phyloP scores from a whole-genome alignment of 37 sponge, comb jelly and placozoan genomes.

The Geodia barretti region DNA sequence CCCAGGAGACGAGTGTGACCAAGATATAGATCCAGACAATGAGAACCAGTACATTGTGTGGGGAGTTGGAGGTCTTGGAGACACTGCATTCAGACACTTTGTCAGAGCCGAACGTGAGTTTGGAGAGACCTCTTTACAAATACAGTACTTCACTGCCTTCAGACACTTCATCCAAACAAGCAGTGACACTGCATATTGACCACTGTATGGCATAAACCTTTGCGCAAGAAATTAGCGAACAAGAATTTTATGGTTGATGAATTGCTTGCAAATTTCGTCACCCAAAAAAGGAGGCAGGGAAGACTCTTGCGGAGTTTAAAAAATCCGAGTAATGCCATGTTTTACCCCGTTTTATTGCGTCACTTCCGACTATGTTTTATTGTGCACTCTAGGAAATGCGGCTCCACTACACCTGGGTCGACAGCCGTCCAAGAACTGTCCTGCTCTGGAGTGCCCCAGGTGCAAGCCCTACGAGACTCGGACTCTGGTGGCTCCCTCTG shows the following conservation, averaged over 20 bases:
- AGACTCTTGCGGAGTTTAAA: too few relatives aligned
- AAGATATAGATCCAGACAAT: conserved; percentile 15
- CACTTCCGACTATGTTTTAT: too few relatives aligned
- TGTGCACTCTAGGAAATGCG: too few relatives aligned
- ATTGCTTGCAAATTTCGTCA: too few relatives aligned
- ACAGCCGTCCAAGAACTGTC: not conserved
- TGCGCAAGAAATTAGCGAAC: too few relatives aligned
- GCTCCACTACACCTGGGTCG: not conserved
- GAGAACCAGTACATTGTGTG: conserved; percentile 58
- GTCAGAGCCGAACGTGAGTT: conserved; percentile 32
- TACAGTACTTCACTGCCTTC: not conserved
- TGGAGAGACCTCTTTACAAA: not conserved
- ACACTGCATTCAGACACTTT: conserved; percentile 55
- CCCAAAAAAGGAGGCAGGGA: too few relatives aligned
- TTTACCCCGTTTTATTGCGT: too few relatives aligned
- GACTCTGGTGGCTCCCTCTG: not conserved
- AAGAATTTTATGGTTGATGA: too few relatives aligned
- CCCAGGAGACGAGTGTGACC: conserved; percentile 18
- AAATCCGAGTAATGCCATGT: too few relatives aligned
- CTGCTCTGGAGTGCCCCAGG: not conserved
- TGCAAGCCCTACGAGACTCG: not conserved
- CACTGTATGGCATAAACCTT: too few relatives aligned
- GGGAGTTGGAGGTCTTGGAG: conserved; percentile 57
- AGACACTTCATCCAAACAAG: too few relatives aligned
- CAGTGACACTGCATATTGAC: too few relatives aligned